Percentiles rank a stretch among this genome's conserved stretches.
phyloP scores from a whole-genome alignment of 2,888 invertebrate species.

The Kryphioiulus occultus region DNA sequence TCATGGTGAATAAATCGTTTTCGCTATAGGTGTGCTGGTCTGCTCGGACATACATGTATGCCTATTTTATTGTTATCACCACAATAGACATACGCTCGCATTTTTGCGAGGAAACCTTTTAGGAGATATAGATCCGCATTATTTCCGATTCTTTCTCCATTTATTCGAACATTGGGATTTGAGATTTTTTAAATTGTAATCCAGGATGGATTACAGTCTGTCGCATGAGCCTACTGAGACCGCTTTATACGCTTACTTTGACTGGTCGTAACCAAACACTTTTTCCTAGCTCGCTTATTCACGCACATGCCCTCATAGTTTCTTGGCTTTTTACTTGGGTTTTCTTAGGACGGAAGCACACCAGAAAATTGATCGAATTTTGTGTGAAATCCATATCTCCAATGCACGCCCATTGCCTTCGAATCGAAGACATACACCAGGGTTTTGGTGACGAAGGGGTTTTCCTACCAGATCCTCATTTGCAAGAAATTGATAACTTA shows the following conservation, averaged over 20 bases:
- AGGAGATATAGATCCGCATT: constrained; percentile 18
- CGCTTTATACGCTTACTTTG: constrained; percentile 2
- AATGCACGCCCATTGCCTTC: background rate
- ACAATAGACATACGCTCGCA: background rate
- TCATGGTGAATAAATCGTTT: constrained; percentile 32
- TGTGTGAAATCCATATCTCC: constrained; percentile 4
- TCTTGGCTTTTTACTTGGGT: background rate
- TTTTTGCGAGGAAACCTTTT: constrained; percentile 19
- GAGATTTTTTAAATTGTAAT: constrained; percentile 3
- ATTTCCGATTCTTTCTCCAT: constrained; percentile 13
- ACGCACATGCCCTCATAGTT: background rate
- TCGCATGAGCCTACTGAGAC: background rate
- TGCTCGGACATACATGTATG: constrained; percentile 13
- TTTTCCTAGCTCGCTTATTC: background rate
- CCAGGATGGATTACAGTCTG: background rate
- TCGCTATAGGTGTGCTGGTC: background rate
- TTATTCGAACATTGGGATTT: constrained; percentile 13
- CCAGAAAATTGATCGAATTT: constrained; percentile 32
- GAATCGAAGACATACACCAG: background rate
- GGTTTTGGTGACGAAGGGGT: background rate
- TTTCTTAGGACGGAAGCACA: background rate
- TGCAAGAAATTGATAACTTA: background rate
- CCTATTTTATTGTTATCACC: constrained; percentile 2
- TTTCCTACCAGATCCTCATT: background rate
- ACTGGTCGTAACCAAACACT: constrained; percentile 13